A percentile compares a stretch with the other conserved stretches of the same genome.
Evolutionary conservation across 2,888 invertebrate species (phyloP).

Genomic region (Podotricha telesiphe): DNA sequence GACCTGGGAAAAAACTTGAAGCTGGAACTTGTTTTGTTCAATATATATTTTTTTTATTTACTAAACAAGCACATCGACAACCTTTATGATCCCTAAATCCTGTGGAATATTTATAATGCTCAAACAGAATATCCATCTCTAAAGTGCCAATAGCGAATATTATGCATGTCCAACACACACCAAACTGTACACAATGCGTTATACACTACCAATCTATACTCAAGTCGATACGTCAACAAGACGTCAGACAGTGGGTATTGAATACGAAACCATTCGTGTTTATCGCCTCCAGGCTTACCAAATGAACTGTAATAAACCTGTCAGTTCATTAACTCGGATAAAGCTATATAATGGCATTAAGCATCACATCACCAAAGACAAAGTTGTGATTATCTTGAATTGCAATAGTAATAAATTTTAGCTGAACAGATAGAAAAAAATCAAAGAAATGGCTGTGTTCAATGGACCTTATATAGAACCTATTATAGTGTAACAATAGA

Average conservation of each 20-base stretch:
- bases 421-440: not conserved
- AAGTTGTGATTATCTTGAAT: slow-evolving; percentile 1
- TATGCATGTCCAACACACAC: slow-evolving; percentile 11
- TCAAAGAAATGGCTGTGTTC: not conserved
- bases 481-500: not conserved
- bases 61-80: no score
- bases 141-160: not conserved
- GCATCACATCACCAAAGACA: slow-evolving; percentile 36
- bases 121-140: not conserved
- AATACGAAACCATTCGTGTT: slow-evolving; percentile 45
- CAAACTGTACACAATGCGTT: slow-evolving; percentile 13
- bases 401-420: not conserved
- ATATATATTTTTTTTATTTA: no score
- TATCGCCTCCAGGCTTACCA: slow-evolving; percentile 47
- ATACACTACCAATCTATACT: slow-evolving; percentile 30
- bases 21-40: no score
- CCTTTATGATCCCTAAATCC: no score
- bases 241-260: slow-evolving; percentile 44
- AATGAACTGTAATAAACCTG: slow-evolving; percentile 47
- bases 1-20: no score
- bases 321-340: slow-evolving; percentile 46
- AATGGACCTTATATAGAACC: no score
- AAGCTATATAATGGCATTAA: slow-evolving; percentile 41
- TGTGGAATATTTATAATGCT: not conserved
- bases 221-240: slow-evolving; percentile 43